A percentile compares a stretch with the other conserved stretches of the same genome.
Conservation (phyloP, 1,140 invertebrate species). For the Elysia chlorotica region DNA sequence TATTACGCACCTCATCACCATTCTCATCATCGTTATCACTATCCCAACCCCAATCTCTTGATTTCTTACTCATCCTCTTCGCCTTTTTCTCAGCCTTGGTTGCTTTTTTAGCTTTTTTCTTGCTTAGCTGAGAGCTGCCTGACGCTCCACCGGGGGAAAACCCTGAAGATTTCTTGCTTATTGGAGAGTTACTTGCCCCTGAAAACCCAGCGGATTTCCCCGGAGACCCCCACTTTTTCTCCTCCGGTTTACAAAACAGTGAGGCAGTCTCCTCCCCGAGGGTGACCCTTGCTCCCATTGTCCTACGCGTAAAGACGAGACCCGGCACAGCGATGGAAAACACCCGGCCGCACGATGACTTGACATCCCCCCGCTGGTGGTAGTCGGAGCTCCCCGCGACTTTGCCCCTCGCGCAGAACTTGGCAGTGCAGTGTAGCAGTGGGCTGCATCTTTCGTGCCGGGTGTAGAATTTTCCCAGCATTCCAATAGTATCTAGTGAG, state of each 20-base stretch:
- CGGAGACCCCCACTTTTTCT: constrained; percentile 17
- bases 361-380: constrained; percentile 24
- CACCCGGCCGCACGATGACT: constrained; percentile 32
- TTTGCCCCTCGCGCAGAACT: constrained; percentile 34
- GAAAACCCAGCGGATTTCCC: background rate
- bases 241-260: constrained; percentile 33
- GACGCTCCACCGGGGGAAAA: background rate
- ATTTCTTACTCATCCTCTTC: background rate
- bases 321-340: constrained; percentile 30
- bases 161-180: no score
- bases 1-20: background rate
- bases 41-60: background rate
- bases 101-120: background rate
- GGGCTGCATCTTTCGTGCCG: constrained; percentile 3
- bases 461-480: constrained; percentile 25
- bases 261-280: constrained; percentile 22
- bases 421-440: constrained; percentile 42
- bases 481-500: constrained; percentile 16
- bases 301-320: constrained; percentile 34
- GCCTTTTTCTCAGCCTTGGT: background rate
- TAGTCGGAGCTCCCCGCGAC: constrained; percentile 23
- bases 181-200: background rate
- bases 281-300: constrained; percentile 29
- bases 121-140: background rate
- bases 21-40: background rate